Evolutionary conservation across 2,888 invertebrate species (phyloP).

Genomic region (Leptopilina drosophilae): DNA sequence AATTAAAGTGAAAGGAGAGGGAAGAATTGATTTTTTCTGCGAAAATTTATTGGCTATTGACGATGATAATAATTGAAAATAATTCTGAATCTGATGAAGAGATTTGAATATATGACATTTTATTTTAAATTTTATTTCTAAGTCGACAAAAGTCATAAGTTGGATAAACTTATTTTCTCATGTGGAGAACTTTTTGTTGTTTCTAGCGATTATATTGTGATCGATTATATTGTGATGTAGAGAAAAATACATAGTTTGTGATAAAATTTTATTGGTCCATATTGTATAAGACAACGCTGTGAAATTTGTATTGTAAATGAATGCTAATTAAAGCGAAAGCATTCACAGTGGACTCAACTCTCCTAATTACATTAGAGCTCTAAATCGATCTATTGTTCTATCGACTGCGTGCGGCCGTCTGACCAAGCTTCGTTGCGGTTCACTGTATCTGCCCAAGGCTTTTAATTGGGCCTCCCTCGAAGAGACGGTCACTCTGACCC

Average conservation of each 20-base stretch:
- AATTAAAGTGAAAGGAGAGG: constrained; percentile 24
- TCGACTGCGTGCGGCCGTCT: constrained; percentile 12
- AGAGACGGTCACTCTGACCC: constrained; percentile 3
- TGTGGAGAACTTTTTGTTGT: no score
- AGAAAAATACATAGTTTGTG: neutral
- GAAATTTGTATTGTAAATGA: neutral
- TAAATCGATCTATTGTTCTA: constrained; percentile 17
- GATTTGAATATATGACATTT: no score
- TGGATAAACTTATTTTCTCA: no score
- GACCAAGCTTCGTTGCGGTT: constrained; percentile 8
- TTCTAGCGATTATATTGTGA: no score
- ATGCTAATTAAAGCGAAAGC: constrained; percentile 22
- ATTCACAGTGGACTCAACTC: constrained; percentile 17
- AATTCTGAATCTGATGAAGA: no score
- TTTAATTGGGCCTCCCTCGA: constrained; percentile 17
- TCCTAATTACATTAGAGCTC: constrained; percentile 17
- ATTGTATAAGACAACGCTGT: neutral
- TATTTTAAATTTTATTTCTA: no score
- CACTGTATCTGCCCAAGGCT: neutral
- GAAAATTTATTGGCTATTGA: no score
- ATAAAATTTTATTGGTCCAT: neutral
- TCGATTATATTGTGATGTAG: no score
- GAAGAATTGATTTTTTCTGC: neutral
- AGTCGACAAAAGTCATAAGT: no score
- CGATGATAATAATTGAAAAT: no score